Conservation (phyloP, 2,888 invertebrate species). For the Agonopterix arenella region DNA sequence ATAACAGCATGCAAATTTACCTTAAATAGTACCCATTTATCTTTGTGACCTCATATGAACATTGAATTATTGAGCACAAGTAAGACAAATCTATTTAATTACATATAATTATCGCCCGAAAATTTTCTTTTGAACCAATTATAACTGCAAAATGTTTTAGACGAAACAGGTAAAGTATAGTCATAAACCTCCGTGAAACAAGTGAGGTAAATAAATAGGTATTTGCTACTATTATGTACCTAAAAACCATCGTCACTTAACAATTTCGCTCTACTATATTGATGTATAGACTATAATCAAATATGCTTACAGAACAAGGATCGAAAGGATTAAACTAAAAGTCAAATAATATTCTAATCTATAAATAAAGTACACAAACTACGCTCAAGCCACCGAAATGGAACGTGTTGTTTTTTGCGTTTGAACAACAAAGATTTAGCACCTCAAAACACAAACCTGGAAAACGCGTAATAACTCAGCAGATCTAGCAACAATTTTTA, state of each 20-base stretch:
- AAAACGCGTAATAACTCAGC: constrained; percentile 30
- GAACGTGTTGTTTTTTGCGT: constrained; percentile 50
- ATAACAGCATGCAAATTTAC: constrained; percentile 20
- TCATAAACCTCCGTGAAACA: no score
- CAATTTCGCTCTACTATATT: no score
- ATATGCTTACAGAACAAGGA: no score
- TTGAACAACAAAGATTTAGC: constrained; percentile 65
- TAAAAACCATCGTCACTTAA: no score
- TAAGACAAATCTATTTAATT: neutral
- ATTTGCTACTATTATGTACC: no score
- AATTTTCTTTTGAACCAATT: no score
- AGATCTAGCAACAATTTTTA: constrained; percentile 19
- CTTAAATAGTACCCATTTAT: constrained; percentile 22
- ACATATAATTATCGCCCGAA: no score
- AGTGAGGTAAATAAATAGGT: no score
- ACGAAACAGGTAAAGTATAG: no score
- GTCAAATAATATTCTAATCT: constrained; percentile 1
- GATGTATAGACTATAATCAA: no score
- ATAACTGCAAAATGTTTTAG: no score
- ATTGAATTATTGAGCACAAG: constrained; percentile 6
- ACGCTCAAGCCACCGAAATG: constrained; percentile 18
- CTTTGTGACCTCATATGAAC: constrained; percentile 25
- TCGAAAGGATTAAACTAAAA: neutral
- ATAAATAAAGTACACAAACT: constrained; percentile 5
- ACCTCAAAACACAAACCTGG: constrained; percentile 52